Evolutionary conservation across 1,140 invertebrate genomes (phyloP), one percentile per base, ranked within the genome.

Genomic region (Polyergus mexicanus): DNA sequence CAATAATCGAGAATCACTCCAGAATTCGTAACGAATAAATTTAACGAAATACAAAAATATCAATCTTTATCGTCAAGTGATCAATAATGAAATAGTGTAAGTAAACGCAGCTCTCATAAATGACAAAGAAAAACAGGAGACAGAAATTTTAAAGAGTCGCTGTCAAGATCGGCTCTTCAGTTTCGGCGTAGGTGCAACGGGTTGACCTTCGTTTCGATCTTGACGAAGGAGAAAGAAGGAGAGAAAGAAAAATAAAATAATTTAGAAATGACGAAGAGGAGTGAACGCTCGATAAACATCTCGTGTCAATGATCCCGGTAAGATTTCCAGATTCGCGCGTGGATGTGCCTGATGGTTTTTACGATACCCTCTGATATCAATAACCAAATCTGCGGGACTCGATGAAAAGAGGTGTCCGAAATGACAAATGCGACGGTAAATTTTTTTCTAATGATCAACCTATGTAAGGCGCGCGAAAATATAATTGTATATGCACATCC

Each of bases 261-360:
- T 65, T 51, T 54, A 56, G 25, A 38, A 8, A 28, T 19, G 44
- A 63, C 16, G 16, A 44, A 75, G 58, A 54, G n/a, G 28, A 81
- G 68, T 58, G 69, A 63, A 65, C 38, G 5, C 2, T 62, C 41
- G 66, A 11, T 76, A 68, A 80, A n/a, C 51, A 5, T 35, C 13
- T 38, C 10, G 35, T 69, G 72, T 83, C 72, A 60, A 62, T 22
- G 60, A 54, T 44, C 54, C 35, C 44, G 1, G 10, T 11, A 22
- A 86, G 66, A 85, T 89, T 86, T 86, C 75, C 5, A 41, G 38
- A 1, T 51, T 66, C 13, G n/a, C 68, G 35, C 62, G 28, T 72
- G 38, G 35, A 44, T 38, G 22, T 25, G 25, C 16, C 28, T 32
- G 44, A 13, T 3, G 8, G n/a, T 51, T 35, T n/a, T 41, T 60